These are phyloP conservation scores for Drosophila persimilis DNA, from an alignment of 1,140 invertebrate genomes.

Conservation along the genomic window DNA sequence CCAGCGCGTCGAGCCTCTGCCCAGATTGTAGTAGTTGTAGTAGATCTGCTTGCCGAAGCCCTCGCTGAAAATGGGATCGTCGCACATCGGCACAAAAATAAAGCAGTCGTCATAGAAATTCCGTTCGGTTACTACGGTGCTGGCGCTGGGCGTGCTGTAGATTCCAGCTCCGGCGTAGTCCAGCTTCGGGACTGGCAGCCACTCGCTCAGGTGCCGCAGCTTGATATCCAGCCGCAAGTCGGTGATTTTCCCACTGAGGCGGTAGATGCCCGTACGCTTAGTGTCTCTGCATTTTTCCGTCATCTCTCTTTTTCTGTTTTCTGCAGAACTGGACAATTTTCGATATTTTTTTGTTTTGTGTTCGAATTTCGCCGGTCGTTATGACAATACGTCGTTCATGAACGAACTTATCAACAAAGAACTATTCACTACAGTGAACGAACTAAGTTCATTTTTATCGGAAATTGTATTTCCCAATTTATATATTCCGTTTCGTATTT, in stretches of 20 bases:
- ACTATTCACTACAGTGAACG: conserved; percentile 1
- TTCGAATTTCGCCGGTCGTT: conserved; percentile 40
- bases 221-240: conserved; percentile 83
- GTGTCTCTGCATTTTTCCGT: conserved; percentile 50
- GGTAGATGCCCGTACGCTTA: conserved; percentile 83
- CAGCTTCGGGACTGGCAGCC: conserved; percentile 74
- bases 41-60: conserved; percentile 34
- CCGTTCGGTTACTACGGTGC: neutral
- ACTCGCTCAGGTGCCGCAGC: conserved; percentile 64
- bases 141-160: neutral
- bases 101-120: conserved; percentile 45
- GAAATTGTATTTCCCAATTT: too few relatives aligned
- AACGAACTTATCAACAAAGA: conserved; percentile 5
- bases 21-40: conserved; percentile 39
- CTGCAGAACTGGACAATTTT: conserved; percentile 4
- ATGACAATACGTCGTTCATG: conserved; percentile 37
- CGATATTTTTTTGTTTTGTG: conserved; percentile 16
- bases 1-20: neutral
- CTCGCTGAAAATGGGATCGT: conserved; percentile 35
- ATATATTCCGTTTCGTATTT: too few relatives aligned
- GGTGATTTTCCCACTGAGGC: conserved; percentile 83
- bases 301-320: neutral
- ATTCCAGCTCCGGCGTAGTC: conserved; percentile 49
- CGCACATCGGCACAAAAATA: conserved; percentile 48
- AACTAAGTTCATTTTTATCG: too few relatives aligned